Percentiles rank a stretch among this genome's conserved stretches.
Conservation (phyloP, 2,888 invertebrate species). For the Drosophila borealis region DNA sequence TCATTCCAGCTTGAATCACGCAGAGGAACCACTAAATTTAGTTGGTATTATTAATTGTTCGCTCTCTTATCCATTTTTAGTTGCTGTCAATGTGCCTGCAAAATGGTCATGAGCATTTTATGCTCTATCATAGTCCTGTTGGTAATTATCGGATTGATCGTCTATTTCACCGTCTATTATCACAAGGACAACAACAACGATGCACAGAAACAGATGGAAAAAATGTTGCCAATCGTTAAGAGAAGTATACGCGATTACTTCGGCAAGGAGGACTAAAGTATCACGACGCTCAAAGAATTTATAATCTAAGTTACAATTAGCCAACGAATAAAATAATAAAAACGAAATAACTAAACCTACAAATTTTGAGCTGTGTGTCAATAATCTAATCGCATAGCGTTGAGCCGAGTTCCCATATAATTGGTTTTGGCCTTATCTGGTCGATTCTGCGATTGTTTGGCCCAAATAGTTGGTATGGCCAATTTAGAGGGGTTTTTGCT, state of each 20-base stretch:
- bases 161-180: slow-evolving; percentile 81
- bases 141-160: slow-evolving; percentile 80
- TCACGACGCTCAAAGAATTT: slow-evolving; percentile 52
- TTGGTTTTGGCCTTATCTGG: slow-evolving; percentile 56
- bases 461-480: slow-evolving; percentile 39
- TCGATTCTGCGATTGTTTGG: slow-evolving; percentile 25
- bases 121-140: slow-evolving; percentile 69
- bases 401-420: slow-evolving; percentile 15
- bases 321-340: slow-evolving; percentile 21
- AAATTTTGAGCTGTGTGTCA: not conserved
- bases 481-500: slow-evolving; percentile 28
- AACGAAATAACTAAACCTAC: not conserved
- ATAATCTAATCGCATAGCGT: slow-evolving; percentile 61
- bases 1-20: too few species aligned
- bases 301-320: slow-evolving; percentile 49
- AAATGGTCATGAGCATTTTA: slow-evolving; percentile 75
- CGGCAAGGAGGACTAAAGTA: slow-evolving; percentile 55
- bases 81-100: slow-evolving; percentile 82
- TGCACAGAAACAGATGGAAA: slow-evolving; percentile 42
- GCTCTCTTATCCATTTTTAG: slow-evolving; percentile 57
- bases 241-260: slow-evolving; percentile 76
- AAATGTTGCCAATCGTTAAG: slow-evolving; percentile 65
- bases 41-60: not conserved
- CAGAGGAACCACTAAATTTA: too few species aligned
- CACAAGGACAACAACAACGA: slow-evolving; percentile 68